A percentile compares a stretch with the other conserved stretches of the same genome.
Evolutionary conservation across 2,888 invertebrate genomes (phyloP).

Genomic region (Scrobipalpa costella): DNA sequence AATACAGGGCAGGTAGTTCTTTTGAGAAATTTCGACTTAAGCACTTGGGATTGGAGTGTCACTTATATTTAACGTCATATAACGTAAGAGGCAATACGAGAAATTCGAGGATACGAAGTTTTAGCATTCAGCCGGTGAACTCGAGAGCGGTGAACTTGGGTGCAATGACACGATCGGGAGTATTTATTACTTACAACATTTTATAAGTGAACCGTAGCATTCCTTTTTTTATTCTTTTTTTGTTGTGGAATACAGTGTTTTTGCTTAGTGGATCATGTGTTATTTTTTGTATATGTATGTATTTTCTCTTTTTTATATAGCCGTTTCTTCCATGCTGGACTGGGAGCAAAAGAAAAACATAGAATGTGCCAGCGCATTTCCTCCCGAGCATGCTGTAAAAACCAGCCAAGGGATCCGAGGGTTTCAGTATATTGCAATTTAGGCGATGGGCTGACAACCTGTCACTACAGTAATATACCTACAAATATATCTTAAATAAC

Average conservation of each 20-base stretch:
- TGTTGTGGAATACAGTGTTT: neutral
- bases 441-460: too few relatives aligned
- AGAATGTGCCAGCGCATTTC: too few relatives aligned
- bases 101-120: constrained; percentile 37
- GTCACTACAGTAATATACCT: too few relatives aligned
- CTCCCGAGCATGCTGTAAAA: too few relatives aligned
- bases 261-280: neutral
- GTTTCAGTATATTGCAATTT: too few relatives aligned
- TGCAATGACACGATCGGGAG: constrained; percentile 58
- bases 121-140: constrained; percentile 63
- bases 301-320: too few relatives aligned
- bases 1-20: neutral
- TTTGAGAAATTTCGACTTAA: neutral
- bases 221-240: neutral
- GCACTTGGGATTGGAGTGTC: constrained; percentile 5
- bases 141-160: constrained; percentile 67
- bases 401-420: too few relatives aligned
- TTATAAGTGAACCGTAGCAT: constrained; percentile 46
- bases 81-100: neutral
- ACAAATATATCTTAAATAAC: too few relatives aligned
- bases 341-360: too few relatives aligned
- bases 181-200: constrained; percentile 50
- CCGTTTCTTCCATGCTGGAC: too few relatives aligned
- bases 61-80: neutral
- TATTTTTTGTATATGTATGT: neutral